These are phyloP conservation scores for Ictidomys tridecemlineatus DNA, from an alignment of 2,113 vertebrate species.

Conservation along the genomic window DNA sequence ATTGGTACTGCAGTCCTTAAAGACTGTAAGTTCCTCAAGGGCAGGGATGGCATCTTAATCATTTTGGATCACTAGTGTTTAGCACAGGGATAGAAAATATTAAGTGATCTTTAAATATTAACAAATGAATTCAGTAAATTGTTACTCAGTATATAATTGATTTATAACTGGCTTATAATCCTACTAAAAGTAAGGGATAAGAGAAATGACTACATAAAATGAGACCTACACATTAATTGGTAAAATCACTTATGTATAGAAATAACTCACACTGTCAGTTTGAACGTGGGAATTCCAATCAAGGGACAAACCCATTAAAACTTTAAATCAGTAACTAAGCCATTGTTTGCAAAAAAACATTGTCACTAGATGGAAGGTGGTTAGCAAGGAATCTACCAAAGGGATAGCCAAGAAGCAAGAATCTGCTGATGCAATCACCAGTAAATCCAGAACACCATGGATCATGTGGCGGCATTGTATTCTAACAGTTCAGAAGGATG, in stretches of 20 bases:
- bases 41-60: constrained; percentile 10
- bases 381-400: background rate
- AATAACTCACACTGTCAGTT: background rate
- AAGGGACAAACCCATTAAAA: background rate
- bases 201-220: constrained; percentile 15
- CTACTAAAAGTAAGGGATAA: background rate
- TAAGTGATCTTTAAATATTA: constrained; percentile 44
- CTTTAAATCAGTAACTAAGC: background rate
- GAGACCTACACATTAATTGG: background rate
- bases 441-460: background rate
- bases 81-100: background rate
- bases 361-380: background rate
- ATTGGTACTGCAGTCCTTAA: background rate
- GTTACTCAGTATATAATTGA: constrained; percentile 26
- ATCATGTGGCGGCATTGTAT: background rate
- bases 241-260: background rate
- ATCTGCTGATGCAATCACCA: background rate
- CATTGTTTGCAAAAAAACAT: background rate
- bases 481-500: background rate
- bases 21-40: constrained; percentile 55
- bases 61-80: background rate
- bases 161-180: background rate
- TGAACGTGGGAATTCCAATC: background rate
- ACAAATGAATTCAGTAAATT: background rate
- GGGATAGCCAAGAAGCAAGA: background rate